Evolutionary conservation across 2,888 invertebrate species (phyloP).

Genomic region (Perdita meconis): DNA sequence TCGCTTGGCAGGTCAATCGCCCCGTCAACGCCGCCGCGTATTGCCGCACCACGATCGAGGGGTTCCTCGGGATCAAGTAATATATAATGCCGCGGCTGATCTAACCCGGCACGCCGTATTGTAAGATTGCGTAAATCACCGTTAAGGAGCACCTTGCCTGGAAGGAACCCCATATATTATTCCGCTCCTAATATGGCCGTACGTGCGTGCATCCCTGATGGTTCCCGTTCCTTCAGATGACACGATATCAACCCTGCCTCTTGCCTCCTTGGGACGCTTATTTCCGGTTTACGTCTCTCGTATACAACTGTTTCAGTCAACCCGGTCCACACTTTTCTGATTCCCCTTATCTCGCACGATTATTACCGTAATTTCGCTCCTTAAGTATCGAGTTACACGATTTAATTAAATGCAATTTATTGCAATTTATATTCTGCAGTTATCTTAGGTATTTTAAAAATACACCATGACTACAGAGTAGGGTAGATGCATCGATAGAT

Average conservation of each 20-base stretch:
- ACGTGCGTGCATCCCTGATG: conserved; percentile 82
- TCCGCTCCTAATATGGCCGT: conserved; percentile 80
- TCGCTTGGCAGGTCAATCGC: conserved; percentile 34
- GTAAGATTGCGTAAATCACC: conserved; percentile 83
- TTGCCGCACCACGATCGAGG: conserved; percentile 16
- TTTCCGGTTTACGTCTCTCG: conserved; percentile 78
- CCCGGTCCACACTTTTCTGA: too few relatives aligned
- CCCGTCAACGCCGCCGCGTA: conserved; percentile 5
- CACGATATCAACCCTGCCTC: conserved; percentile 76
- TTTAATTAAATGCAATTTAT: too few relatives aligned
- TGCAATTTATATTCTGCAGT: too few relatives aligned
- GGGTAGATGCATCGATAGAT: too few relatives aligned
- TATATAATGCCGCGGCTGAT: conserved; percentile 74
- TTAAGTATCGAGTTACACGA: too few relatives aligned
- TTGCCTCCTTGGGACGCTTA: conserved; percentile 73
- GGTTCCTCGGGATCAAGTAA: conserved; percentile 57
- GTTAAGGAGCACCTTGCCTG: conserved; percentile 77
- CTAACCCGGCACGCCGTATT: conserved; percentile 79
- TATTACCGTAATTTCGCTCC: too few relatives aligned
- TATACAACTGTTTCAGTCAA: conserved; percentile 42
- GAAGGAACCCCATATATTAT: conserved; percentile 81
- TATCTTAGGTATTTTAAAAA: too few relatives aligned
- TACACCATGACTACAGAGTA: too few relatives aligned
- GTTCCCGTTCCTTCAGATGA: conserved; percentile 74
- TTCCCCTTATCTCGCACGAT: too few relatives aligned